These are phyloP conservation scores for Euschistus heros DNA, from an alignment of 1,140 invertebrate species.

Conservation along the genomic window DNA sequence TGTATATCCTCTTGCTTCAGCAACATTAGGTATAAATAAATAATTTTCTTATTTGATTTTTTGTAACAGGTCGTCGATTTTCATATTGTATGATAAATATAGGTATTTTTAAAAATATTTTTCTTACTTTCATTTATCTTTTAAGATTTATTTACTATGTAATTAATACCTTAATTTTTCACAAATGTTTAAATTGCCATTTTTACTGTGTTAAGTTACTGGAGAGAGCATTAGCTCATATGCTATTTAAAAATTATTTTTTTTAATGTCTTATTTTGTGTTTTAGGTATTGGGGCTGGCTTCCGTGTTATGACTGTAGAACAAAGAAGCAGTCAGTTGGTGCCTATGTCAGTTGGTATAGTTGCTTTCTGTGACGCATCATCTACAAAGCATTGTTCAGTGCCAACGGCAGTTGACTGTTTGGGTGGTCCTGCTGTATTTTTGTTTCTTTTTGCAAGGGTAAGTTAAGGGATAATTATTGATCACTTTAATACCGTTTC, in stretches of 20 bases:
- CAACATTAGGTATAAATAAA: slow-evolving; percentile 38
- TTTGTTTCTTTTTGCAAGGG: slow-evolving; percentile 49
- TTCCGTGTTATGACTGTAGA: slow-evolving; percentile 18
- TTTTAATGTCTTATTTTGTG: neutral
- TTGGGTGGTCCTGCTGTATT: slow-evolving; percentile 48
- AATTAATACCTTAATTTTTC: too few species aligned
- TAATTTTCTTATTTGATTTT: neutral
- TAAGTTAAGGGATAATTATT: slow-evolving; percentile 31
- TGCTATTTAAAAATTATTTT: too few species aligned
- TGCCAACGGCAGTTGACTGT: slow-evolving; percentile 42
- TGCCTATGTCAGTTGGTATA: slow-evolving; percentile 30
- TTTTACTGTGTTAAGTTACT: too few species aligned
- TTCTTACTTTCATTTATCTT: too few species aligned
- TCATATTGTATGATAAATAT: too few species aligned
- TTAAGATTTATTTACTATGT: too few species aligned
- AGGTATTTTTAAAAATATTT: too few species aligned
- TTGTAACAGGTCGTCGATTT: neutral
- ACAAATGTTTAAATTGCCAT: too few species aligned
- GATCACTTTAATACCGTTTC: neutral
- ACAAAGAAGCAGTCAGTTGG: slow-evolving; percentile 23
- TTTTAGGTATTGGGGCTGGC: slow-evolving; percentile 14
- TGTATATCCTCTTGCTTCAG: slow-evolving; percentile 47
- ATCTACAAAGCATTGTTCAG: slow-evolving; percentile 40
- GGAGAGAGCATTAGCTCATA: too few species aligned
- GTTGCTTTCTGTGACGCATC: slow-evolving; percentile 34